phyloP scores from a whole-genome alignment of 2,113 vertebrate genomes.

The Colistium nudipinnis region DNA sequence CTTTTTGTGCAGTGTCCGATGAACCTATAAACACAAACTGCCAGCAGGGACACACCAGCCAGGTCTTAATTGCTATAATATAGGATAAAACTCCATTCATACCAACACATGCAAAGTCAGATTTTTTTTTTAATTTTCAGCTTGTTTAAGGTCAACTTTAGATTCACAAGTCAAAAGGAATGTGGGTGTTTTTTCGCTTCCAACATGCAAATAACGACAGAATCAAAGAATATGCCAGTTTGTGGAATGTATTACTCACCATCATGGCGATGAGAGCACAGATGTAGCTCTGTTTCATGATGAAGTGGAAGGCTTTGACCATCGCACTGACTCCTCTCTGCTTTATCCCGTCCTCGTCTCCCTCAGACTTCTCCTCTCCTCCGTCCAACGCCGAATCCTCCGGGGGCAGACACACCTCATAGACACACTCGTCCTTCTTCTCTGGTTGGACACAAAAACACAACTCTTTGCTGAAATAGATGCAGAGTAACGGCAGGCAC shows the following conservation, averaged over 20 bases:
- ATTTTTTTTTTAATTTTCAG: neutral
- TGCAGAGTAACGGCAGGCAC: too few species aligned
- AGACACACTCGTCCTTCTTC: conserved; percentile 71
- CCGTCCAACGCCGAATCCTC: conserved; percentile 78
- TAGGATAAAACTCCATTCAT: too few species aligned
- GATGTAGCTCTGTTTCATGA: conserved; percentile 99
- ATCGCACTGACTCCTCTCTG: conserved; percentile 84
- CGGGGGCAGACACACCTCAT: conserved; percentile 81
- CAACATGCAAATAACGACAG: neutral
- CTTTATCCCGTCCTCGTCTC: conserved; percentile 79
- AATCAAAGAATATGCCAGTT: too few species aligned
- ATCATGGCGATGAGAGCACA: conserved; percentile 99
- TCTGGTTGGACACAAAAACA: conserved; percentile 62
- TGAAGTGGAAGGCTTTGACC: conserved; percentile 91
- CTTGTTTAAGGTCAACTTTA: neutral
- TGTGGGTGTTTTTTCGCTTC: neutral
- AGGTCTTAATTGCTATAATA: neutral
- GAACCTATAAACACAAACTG: neutral
- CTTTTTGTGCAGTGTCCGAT: neutral
- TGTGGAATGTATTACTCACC: conserved; percentile 87
- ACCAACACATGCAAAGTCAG: too few species aligned
- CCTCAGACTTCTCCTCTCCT: conserved; percentile 79
- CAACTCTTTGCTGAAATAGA: neutral
- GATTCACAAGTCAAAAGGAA: neutral
- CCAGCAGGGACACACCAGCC: neutral